A percentile compares a stretch with the other conserved stretches of the same genome.
Evolutionary conservation across 2,113 vertebrate species (phyloP).

Genomic region (Tilapia sparmanii): DNA sequence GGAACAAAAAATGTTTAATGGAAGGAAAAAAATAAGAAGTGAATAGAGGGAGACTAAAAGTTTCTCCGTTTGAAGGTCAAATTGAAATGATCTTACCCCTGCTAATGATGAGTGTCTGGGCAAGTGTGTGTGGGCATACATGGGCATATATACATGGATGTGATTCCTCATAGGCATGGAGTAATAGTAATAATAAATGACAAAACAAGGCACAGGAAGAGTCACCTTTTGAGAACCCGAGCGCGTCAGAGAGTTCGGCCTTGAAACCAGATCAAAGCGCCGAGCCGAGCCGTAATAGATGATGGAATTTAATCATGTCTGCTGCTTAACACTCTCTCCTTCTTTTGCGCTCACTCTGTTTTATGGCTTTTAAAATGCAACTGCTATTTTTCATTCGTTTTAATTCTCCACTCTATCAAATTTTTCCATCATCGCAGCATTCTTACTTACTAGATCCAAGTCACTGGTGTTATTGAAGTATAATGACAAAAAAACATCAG

Average conservation of each 20-base stretch:
- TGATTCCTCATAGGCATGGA: conserved; percentile 29
- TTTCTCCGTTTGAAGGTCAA: not conserved
- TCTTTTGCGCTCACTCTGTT: not conserved
- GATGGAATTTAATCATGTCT: conserved; percentile 63
- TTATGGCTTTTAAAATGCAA: conserved; percentile 12
- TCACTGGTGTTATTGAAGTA: conserved; percentile 3
- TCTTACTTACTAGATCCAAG: conserved; percentile 12
- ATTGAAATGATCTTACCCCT: conserved; percentile 20
- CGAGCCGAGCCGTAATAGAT: conserved; percentile 49
- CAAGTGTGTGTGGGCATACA: not conserved
- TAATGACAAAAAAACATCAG: not conserved
- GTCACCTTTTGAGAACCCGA: conserved; percentile 52
- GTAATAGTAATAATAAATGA: conserved; percentile 55
- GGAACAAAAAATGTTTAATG: not conserved
- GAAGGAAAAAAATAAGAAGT: not conserved
- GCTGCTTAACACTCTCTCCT: not conserved
- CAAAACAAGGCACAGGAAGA: conserved; percentile 47
- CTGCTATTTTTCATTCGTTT: conserved; percentile 17
- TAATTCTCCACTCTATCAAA: conserved; percentile 7
- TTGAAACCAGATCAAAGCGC: conserved; percentile 67
- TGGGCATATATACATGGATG: not conserved
- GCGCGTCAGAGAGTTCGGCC: conserved; percentile 36
- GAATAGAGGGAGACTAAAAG: not conserved
- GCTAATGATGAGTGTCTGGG: conserved; percentile 7
- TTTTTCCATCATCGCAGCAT: not conserved